Percentiles rank a stretch among this genome's conserved stretches.
These are phyloP conservation scores for Hetaerina americana DNA, from an alignment of 1,140 invertebrate genomes.

Conservation along the genomic window DNA sequence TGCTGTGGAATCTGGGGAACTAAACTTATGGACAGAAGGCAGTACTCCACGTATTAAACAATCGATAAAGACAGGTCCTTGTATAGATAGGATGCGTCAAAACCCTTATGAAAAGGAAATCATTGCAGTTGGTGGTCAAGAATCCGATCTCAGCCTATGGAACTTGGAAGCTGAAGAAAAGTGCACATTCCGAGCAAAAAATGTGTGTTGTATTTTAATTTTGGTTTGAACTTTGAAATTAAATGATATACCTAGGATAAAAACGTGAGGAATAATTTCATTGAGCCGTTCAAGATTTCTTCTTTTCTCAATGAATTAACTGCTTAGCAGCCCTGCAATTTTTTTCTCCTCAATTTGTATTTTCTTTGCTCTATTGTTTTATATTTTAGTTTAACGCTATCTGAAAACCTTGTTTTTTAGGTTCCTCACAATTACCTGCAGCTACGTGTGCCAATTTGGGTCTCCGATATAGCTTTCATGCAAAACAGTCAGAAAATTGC, in stretches of 20 bases:
- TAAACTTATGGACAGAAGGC: conserved; percentile 32
- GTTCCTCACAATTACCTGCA: conserved; percentile 59
- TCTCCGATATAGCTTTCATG: conserved; percentile 53
- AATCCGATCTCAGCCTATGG: conserved; percentile 62
- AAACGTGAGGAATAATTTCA: too few species aligned
- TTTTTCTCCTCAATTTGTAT: conserved; percentile 23
- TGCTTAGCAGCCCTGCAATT: too few species aligned
- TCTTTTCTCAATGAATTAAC: too few species aligned
- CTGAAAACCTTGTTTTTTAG: conserved; percentile 28
- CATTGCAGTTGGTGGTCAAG: conserved; percentile 56
- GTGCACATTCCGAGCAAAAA: conserved; percentile 51
- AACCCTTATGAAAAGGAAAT: conserved; percentile 23
- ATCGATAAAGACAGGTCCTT: not conserved
- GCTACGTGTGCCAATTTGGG: conserved; percentile 63
- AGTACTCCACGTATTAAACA: not conserved
- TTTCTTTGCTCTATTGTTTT: conserved; percentile 10
- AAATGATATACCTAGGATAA: not conserved
- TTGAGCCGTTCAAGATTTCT: too few species aligned
- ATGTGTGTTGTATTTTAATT: conserved; percentile 33
- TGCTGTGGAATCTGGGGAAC: conserved; percentile 39
- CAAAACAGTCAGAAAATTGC: conserved; percentile 39
- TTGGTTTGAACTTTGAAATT: conserved; percentile 1
- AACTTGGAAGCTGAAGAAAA: conserved; percentile 38
- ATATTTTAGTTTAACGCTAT: conserved; percentile 11
- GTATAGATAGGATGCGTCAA: not conserved